These are phyloP conservation scores for Mactra quadrangularis DNA, from an alignment of 1,140 invertebrate species.

Conservation along the genomic window DNA sequence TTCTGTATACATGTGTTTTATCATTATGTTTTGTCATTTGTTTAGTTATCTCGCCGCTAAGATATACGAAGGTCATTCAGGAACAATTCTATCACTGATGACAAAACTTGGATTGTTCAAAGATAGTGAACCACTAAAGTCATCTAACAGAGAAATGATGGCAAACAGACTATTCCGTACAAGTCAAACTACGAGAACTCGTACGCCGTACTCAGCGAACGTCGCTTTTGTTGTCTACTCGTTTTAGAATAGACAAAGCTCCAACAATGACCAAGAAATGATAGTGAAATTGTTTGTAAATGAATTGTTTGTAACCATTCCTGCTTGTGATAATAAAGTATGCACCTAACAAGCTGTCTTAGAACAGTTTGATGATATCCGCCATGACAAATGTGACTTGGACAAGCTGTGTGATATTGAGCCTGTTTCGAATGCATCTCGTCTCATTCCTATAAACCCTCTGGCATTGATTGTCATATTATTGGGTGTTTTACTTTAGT, in stretches of 20 bases:
- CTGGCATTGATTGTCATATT: too few species aligned
- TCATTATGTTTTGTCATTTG: too few species aligned
- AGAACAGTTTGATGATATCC: not conserved
- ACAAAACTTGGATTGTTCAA: not conserved
- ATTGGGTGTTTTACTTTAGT: too few species aligned
- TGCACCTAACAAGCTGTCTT: not conserved
- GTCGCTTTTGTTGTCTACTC: conserved; percentile 2
- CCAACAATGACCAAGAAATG: not conserved
- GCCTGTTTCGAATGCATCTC: too few species aligned
- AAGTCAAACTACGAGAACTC: not conserved
- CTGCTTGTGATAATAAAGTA: not conserved
- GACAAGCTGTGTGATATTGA: not conserved
- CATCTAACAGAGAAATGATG: not conserved
- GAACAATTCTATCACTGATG: not conserved
- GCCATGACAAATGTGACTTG: conserved; percentile 16
- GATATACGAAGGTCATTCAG: conserved; percentile 7
- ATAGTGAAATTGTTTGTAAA: conserved; percentile 10
- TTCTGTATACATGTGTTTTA: too few species aligned
- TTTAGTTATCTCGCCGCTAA: conserved; percentile 11
- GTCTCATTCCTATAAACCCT: too few species aligned
- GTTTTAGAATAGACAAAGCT: not conserved
- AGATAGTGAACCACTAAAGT: not conserved
- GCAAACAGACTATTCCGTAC: not conserved
- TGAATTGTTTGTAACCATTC: not conserved
- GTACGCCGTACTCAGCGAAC: not conserved